Base-by-base conservation (phyloP, 2,797 vertebrate species). In the Lepus townsendii region DNA sequence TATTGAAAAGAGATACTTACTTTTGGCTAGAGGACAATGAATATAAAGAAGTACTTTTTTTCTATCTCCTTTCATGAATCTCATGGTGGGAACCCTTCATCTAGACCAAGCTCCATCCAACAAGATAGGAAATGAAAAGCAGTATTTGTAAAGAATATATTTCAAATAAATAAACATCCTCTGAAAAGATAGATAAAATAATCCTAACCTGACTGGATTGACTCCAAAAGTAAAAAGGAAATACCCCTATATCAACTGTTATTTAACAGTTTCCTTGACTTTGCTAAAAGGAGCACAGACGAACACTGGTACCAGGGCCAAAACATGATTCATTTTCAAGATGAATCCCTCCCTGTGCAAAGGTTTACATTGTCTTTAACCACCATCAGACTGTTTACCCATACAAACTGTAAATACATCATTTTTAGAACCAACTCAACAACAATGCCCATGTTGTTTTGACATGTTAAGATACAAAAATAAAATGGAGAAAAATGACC, bases 241-340 rank as follows among this genome's bases (percentile, higher is more conserved):
- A 98, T 98, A 93, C 97, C 98, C 98, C 97, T 98, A 98, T 98
- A 99, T 99, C 98, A 98, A 98, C 98, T 98, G 97, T 98, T 97
- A 98, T 98, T 99, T 98, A 99, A 99, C 98, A 98, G 98, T 98
- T 99, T 99, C 99, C 99, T 98, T 97, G 98, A 98, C 98, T 98
- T 98, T 98, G 97, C 98, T 98, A 60, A 92, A 97, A 97, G 75
- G 86, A 96, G 95, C 83, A 93, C 90, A 96, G 87, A 96, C 76
- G 96, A 94, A 97, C 95, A 95, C 97, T 69, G 93, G 95, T 94
- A 97, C 97, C 93, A 95, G 71, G 19, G 96, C 97, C 95, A 97
- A 98, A 95, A 79, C 65, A 97, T 98, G 98, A 98, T 98, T 98
- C 98, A 98, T 96, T 98, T 98, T 95, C 96, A 97, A 96, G 96